Evolutionary conservation across 2,888 invertebrate species (phyloP).

Genomic region (Tubulanus polymorphus): DNA sequence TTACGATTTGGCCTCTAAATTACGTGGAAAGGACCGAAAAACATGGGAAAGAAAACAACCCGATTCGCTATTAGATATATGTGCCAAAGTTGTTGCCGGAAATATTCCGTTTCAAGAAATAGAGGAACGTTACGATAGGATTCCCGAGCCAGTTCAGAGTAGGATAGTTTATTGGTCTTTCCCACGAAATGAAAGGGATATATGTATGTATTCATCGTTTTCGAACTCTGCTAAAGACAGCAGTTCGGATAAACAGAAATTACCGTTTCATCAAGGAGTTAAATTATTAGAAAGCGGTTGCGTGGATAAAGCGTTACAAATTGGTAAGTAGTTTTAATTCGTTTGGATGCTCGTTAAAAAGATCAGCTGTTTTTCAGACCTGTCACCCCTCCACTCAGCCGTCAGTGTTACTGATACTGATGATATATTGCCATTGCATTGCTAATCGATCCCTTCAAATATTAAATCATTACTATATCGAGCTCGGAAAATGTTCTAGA

Average conservation of each 20-base stretch:
- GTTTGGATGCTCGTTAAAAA: no score
- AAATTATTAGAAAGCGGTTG: conserved; percentile 77
- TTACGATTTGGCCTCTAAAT: conserved; percentile 27
- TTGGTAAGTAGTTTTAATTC: conserved; percentile 72
- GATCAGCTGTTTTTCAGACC: no score
- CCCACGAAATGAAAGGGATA: conserved; percentile 80
- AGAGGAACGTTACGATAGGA: conserved; percentile 80
- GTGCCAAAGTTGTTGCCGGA: conserved; percentile 78
- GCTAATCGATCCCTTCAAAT: no score
- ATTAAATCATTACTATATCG: no score
- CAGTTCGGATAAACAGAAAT: conserved; percentile 68
- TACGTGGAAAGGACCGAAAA: conserved; percentile 29
- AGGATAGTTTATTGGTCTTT: conserved; percentile 86
- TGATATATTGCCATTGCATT: no score
- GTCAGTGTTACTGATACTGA: no score
- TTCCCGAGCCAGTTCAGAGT: conserved; percentile 83
- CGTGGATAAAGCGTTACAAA: conserved; percentile 82
- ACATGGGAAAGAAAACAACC: conserved; percentile 52
- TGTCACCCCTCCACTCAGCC: no score
- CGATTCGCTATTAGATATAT: conserved; percentile 75
- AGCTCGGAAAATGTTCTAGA: no score
- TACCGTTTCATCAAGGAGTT: conserved; percentile 82
- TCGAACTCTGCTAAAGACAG: conserved; percentile 55
- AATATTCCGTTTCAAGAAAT: conserved; percentile 81
- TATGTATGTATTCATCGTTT: conserved; percentile 84